Evolutionary conservation across 2,113 vertebrate species (phyloP), one percentile per base, ranked within the genome.

Genomic region (Neogale vison): DNA sequence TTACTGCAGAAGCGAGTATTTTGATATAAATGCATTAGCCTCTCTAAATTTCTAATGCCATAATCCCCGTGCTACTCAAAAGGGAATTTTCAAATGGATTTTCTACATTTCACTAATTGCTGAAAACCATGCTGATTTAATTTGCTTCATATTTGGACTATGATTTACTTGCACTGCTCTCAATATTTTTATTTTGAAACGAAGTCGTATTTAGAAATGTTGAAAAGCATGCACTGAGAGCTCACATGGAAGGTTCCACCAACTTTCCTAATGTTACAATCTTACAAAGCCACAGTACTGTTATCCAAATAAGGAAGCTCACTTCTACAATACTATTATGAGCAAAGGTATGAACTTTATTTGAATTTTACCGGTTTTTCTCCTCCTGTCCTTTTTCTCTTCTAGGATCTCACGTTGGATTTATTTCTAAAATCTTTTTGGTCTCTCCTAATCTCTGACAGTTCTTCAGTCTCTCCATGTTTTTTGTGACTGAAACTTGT

Each of bases 11-110:
- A 39, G 3, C 20, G 92, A 72, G 47, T 55, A 71, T 92, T 96
- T 94, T 82, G 34, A 72, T 79, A 91, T 47, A 36, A 86, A 93
- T 77, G 15, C 45, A 92, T 97, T 92, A 80, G 36, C 24, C 65
- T 79, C n/a, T 95, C 85, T 96, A 92, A 76, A 93, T 96, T 93
- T 95, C 96, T 93, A 91, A 97, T 77, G 20, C 71, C 50, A 77
- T 93, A 95, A 97, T 83, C 50, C 74, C 42, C 86, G 6, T 84
- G 39, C 55, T 91, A 57, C 18, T 95, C 31, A 93, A 95, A 94
- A 77, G 47, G 26, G 31, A 85, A 93, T 81, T 74, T 76, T 92
- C 69, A 92, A 96, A 96, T 63, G 71, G 82, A 82, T 96, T 96
- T 29, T 91, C 71, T 86, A 29, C 34, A 97, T 59, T 72, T 90